Base-by-base conservation (phyloP, 2,797 vertebrate species). In the Phrynocephalus guinanensis region DNA sequence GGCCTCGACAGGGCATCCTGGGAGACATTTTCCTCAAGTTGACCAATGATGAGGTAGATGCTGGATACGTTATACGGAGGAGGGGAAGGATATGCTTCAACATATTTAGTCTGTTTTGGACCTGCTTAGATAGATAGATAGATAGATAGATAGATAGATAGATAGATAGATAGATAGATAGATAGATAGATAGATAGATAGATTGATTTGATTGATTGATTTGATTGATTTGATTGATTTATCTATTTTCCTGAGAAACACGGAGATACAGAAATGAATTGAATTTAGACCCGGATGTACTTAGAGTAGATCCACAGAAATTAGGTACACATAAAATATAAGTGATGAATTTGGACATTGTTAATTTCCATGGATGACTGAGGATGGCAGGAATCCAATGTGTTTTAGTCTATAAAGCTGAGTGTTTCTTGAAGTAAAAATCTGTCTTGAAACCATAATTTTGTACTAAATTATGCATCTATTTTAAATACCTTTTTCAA, bases 1-100 rank as follows among this genome's bases (percentile, higher is more conserved):
- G 98, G 97, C 98, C 99, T 92, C 98, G 98, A 95, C 98, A 99
- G 96, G 98, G 98, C 94, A 98, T 99, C 93, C 97, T 99, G 94
- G 99, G 99, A 94, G 99, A 99, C 93, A 97, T 99, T 92, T 99
- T 99, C 93, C 97, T 99, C 93, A 98, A 98, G 93, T 95, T 99
- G 93, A 98, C 98, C 78, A 99, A 98, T 83, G 99, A 98, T 96
- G 98, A 99, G 96, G 99, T 99, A 94, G 24, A 63, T 68, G 68
- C 78, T 44, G 48, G 28, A 76, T 50, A 73, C n/a, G 56, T 60
- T 50, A 66, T 22, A 5, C 3, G 26, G 38, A 9, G 38, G 18
- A 22, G 67, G 28, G 26, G 30, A 28, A 11, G 70, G 11, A 18
- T 73, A 18, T 11, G 22, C 56, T 56, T 71, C 63, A 10, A 71